Evolutionary conservation across 1,140 invertebrate genomes (phyloP).

Genomic region (Apis florea): DNA sequence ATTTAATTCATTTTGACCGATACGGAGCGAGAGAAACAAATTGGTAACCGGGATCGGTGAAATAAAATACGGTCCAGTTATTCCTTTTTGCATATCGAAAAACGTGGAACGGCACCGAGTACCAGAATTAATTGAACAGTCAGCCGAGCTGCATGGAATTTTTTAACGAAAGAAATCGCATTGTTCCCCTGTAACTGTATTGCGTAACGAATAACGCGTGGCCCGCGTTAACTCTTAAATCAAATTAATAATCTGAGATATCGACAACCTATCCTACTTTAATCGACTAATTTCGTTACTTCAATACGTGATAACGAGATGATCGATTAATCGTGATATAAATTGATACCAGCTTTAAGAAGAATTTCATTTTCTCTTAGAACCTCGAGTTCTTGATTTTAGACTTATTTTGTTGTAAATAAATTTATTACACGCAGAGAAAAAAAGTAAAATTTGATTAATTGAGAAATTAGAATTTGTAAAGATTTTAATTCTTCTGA

Average conservation of each 20-base stretch:
- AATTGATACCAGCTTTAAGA: neutral
- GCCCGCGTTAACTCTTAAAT: conserved; percentile 3
- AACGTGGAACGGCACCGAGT: neutral
- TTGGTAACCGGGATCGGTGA: neutral
- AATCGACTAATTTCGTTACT: neutral
- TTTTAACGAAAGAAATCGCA: neutral
- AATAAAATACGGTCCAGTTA: conserved; percentile 24
- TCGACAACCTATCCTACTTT: conserved; percentile 16
- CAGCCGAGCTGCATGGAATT: neutral
- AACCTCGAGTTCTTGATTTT: too few relatives aligned
- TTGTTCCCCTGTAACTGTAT: neutral
- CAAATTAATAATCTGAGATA: conserved; percentile 2
- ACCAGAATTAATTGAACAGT: conserved; percentile 28
- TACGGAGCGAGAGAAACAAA: neutral
- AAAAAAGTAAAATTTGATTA: too few relatives aligned
- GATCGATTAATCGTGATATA: neutral
- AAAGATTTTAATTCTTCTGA: too few relatives aligned
- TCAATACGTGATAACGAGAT: neutral
- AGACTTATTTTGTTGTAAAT: too few relatives aligned
- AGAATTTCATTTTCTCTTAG: neutral
- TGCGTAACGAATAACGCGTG: neutral
- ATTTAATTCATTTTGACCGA: neutral
- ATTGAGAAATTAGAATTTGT: too few relatives aligned
- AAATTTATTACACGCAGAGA: too few relatives aligned
- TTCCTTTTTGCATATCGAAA: neutral